phyloP scores from a whole-genome alignment of 2,113 vertebrate genomes.

The Malurus elegans region DNA sequence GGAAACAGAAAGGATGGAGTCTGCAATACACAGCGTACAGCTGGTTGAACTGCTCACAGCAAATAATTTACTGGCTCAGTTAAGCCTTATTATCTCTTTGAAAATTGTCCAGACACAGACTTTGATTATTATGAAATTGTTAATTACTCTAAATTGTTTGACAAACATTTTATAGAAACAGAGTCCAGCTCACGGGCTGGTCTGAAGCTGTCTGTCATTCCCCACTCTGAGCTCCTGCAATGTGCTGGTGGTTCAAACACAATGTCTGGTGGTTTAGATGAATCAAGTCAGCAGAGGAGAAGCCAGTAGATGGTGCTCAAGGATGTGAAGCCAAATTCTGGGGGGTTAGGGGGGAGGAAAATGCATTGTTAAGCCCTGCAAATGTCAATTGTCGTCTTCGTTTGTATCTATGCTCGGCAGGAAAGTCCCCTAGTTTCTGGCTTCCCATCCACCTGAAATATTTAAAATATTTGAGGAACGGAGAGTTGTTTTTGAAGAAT shows the following conservation, averaged over 20 bases:
- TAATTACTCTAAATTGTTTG: conserved; percentile 40
- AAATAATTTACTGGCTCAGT: conserved; percentile 59
- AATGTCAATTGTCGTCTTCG: background rate
- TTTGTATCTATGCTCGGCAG: background rate
- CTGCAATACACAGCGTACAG: conserved; percentile 26
- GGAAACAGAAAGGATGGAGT: conserved; percentile 41
- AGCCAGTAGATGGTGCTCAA: conserved; percentile 60
- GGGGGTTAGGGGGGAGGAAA: background rate
- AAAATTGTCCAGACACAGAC: conserved; percentile 52
- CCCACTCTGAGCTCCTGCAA: background rate
- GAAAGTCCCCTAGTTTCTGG: background rate
- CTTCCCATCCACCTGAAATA: background rate
- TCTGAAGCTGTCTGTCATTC: conserved; percentile 28
- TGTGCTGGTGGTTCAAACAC: background rate
- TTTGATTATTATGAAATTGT: conserved; percentile 60
- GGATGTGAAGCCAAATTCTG: background rate
- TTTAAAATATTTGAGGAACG: background rate
- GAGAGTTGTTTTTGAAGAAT: background rate
- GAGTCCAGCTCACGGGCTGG: background rate
- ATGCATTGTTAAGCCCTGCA: background rate
- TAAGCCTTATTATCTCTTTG: conserved; percentile 58
- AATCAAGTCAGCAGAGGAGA: background rate
- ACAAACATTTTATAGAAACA: conserved; percentile 24
- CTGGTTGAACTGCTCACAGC: conserved; percentile 52
- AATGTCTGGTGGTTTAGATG: background rate